These are phyloP conservation scores for Ashinkailepas kermadecensis DNA, from an alignment of 2,888 invertebrate genomes.

Conservation along the genomic window DNA sequence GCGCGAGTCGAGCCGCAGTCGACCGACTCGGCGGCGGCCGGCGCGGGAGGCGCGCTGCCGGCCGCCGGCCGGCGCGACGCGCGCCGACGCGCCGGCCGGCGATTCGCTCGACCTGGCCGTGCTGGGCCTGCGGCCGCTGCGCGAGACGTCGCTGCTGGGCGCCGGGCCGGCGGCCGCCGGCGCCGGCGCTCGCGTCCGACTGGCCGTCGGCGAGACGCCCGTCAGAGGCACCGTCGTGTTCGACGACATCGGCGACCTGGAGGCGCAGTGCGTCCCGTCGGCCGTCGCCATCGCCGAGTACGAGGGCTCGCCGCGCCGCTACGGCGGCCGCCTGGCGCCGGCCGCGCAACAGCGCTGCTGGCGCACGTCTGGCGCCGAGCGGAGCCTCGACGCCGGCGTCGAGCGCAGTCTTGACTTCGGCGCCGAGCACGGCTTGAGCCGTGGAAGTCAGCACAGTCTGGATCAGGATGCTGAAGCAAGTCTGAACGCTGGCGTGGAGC, in stretches of 20 bases:
- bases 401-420: not conserved
- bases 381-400: not conserved
- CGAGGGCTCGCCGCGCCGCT: slow-evolving; percentile 80
- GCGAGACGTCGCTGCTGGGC: slow-evolving; percentile 22
- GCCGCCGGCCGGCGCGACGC: slow-evolving; percentile 24
- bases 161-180: not conserved
- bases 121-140: slow-evolving; percentile 27
- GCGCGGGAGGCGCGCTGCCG: slow-evolving; percentile 26
- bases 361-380: slow-evolving; percentile 25
- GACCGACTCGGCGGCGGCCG: slow-evolving; percentile 51
- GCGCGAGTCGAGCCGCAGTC: slow-evolving; percentile 71
- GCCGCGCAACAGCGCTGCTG: slow-evolving; percentile 29
- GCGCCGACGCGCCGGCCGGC: slow-evolving; percentile 24
- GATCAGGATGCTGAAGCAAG: not conserved
- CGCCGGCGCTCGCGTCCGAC: slow-evolving; percentile 29
- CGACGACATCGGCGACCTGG: slow-evolving; percentile 70
- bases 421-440: not conserved
- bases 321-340: slow-evolving; percentile 54
- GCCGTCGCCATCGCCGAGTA: slow-evolving; percentile 87
- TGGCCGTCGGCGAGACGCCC: slow-evolving; percentile 60
- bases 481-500: not conserved
- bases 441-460: not conserved
- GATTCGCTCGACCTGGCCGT: slow-evolving; percentile 25
- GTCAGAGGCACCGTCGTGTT: slow-evolving; percentile 65
- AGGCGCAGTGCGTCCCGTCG: slow-evolving; percentile 55